A percentile compares a stretch with the other conserved stretches of the same genome.
Evolutionary conservation across 2,113 vertebrate species (phyloP).

Genomic region (Petaurus breviceps): DNA sequence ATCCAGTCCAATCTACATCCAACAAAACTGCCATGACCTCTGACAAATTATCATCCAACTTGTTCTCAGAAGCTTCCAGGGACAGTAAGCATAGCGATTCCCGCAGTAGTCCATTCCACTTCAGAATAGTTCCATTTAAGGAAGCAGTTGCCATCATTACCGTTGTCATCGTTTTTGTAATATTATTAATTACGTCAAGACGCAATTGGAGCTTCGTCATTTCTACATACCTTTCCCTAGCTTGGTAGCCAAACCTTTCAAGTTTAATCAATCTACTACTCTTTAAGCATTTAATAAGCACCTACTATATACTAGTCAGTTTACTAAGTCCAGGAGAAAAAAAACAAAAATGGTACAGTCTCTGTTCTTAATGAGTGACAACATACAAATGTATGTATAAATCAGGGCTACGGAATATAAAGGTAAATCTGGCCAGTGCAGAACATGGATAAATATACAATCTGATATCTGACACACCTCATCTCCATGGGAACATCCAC

Average conservation of each 20-base stretch:
- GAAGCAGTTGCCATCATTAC: neutral
- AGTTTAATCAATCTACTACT: neutral
- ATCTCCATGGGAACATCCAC: neutral
- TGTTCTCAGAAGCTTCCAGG: neutral
- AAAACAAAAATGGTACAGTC: neutral
- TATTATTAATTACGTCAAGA: neutral
- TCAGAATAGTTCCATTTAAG: neutral
- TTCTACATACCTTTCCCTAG: neutral
- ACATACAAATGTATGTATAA: neutral
- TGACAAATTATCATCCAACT: neutral
- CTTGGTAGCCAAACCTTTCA: neutral
- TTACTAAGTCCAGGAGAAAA: neutral
- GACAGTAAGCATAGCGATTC: rapidly evolving
- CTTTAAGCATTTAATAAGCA: neutral
- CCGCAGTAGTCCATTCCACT: neutral
- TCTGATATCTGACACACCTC: neutral
- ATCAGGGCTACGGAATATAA: neutral
- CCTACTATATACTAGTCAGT: neutral
- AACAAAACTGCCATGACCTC: neutral
- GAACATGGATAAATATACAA: neutral
- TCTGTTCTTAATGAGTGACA: neutral
- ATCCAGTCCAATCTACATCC: neutral
- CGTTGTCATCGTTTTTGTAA: neutral
- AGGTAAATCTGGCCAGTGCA: neutral
- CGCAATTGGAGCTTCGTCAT: neutral